Base-by-base conservation (phyloP, 2,113 vertebrate genomes). In the Empidonax traillii region DNA sequence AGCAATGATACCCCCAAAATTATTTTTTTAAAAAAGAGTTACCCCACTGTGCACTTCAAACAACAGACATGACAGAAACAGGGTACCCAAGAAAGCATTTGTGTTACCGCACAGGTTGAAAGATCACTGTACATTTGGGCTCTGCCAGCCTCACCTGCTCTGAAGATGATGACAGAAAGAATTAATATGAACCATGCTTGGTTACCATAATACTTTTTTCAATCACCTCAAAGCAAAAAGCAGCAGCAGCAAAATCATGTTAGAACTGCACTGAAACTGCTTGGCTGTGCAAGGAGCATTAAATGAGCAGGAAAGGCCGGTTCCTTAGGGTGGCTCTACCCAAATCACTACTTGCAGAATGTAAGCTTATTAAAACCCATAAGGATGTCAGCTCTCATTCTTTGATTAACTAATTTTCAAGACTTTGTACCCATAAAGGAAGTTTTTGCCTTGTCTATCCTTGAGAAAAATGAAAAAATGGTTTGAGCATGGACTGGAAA, bases 1-100 rank as follows among this genome's bases (percentile, higher is more conserved):
- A 84, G 17, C 37, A 62, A 43, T 2, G 18, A 72, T 44, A 75
- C 1, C 8, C 17, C 0, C 0, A 44, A 41, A 23, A 41, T 47
- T 44, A 14, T 6, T 35, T 25, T 35, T 31, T 16, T 12, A 27
- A 22, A 52, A 53, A 17, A 33, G 10, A n/a, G 10, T 24, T 58
- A 58, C 23, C 30, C 8, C 24, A 10, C 35, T 12, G 44, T 15
- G 12, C 49, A 51, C 56, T 79, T 52, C 13, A 28, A 75, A 73
- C 49, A 63, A 78, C 7, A 81, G 39, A 23, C 14, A 22, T 2
- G 10, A 58, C 66, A 87, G 61, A 83, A 58, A 35, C 1, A 59
- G 24, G 43, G 18, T 14, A 44, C 37, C 43, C 14, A 39, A 58
- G 52, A 56, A 79, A 71, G 37, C 11, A 31, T 0, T 4, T 7